phyloP scores from a whole-genome alignment of 2,113 vertebrate species.

The Chunga burmeisteri region DNA sequence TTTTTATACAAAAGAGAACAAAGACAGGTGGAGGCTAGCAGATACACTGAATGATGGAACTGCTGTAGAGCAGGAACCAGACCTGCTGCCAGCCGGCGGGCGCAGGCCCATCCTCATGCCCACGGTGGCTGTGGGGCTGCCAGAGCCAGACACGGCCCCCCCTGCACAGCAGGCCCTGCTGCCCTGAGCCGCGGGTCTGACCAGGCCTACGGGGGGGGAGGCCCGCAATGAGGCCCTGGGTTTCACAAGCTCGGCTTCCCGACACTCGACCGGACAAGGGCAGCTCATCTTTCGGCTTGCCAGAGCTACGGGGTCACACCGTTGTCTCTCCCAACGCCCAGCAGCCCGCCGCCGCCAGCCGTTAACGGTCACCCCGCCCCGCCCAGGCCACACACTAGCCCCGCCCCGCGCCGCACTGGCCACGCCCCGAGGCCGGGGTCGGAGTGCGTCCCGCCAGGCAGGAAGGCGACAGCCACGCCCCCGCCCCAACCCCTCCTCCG shows the following conservation, averaged over 20 bases:
- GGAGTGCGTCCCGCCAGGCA: too few species aligned
- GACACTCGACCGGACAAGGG: accelerated
- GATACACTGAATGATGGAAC: accelerated
- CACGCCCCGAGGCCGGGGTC: too few species aligned
- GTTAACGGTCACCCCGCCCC: not conserved
- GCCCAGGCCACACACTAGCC: not conserved
- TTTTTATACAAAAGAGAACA: too few species aligned
- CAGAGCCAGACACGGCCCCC: accelerated
- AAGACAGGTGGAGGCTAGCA: not conserved
- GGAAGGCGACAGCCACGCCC: not conserved
- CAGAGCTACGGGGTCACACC: too few species aligned
- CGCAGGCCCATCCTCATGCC: accelerated
- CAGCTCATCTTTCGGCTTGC: not conserved
- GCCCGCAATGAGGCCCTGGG: accelerated
- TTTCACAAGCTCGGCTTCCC: not conserved
- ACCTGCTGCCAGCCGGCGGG: accelerated
- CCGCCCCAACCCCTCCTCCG: not conserved
- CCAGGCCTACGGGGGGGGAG: not conserved
- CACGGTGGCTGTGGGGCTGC: too few species aligned
- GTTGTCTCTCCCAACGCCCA: too few species aligned
- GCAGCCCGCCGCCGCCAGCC: not conserved
- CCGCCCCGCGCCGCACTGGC: not conserved
- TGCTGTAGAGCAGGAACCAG: accelerated
- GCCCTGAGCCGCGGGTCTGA: not conserved
- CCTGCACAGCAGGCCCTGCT: too few species aligned